Conservation (phyloP, 2,888 invertebrate species). For the Pemphredon lugubris region DNA sequence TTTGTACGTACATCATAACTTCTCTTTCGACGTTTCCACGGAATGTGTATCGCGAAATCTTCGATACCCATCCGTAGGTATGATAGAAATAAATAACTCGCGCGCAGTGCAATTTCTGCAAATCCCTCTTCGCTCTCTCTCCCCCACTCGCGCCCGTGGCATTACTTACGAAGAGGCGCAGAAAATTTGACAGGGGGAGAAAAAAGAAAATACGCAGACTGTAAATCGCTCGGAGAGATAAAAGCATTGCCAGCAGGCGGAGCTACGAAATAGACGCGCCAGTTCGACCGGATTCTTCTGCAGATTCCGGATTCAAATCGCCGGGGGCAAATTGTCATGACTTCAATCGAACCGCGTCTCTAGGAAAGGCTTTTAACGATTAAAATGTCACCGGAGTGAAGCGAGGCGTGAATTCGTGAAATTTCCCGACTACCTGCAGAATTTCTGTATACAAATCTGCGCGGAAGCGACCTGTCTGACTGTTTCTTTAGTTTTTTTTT, state of each 20-base stretch:
- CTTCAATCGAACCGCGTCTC: slow-evolving; percentile 47
- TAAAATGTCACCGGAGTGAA: slow-evolving; percentile 11
- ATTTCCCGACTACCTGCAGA: too few relatives aligned
- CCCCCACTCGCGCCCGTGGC: slow-evolving; percentile 5
- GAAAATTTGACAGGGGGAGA: slow-evolving; percentile 22
- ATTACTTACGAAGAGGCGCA: slow-evolving; percentile 4
- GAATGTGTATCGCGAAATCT: too few relatives aligned
- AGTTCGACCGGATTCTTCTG: slow-evolving; percentile 36
- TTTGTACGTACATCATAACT: too few relatives aligned
- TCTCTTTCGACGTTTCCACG: too few relatives aligned
- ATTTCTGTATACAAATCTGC: too few relatives aligned
- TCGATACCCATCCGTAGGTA: too few relatives aligned
- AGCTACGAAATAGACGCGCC: slow-evolving; percentile 37
- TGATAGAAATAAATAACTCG: too few relatives aligned
- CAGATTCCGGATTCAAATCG: slow-evolving; percentile 40
- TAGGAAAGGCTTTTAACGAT: slow-evolving; percentile 59
- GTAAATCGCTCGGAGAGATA: slow-evolving; percentile 47
- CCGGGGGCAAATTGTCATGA: slow-evolving; percentile 44
- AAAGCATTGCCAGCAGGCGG: slow-evolving; percentile 44
- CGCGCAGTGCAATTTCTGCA: background rate
- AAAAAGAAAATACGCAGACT: slow-evolving; percentile 11
- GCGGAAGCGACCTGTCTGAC: too few relatives aligned
- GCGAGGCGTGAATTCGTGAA: background rate
- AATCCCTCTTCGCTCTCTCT: background rate
- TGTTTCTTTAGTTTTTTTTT: too few relatives aligned